phyloP scores from a whole-genome alignment of 2,113 vertebrate genomes.

The Hyaena hyaena region DNA sequence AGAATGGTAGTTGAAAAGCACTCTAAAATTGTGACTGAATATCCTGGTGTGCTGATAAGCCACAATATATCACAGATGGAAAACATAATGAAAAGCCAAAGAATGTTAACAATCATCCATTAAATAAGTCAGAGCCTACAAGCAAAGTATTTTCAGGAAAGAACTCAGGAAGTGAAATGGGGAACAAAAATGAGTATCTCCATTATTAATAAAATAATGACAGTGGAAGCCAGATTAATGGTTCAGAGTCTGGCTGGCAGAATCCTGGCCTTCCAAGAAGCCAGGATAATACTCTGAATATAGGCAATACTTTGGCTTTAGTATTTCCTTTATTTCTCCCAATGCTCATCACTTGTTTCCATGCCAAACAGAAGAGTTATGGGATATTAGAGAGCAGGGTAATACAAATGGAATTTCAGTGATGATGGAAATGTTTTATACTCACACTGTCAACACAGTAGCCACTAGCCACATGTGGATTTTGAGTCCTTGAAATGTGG shows the following conservation, averaged over 20 bases:
- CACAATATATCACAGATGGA: slow-evolving; percentile 11
- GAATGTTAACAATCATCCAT: slow-evolving; percentile 7
- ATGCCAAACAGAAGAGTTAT: background rate
- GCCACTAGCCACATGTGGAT: background rate
- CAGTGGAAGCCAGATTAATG: background rate
- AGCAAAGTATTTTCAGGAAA: slow-evolving; percentile 21
- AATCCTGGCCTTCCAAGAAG: background rate
- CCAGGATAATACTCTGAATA: background rate
- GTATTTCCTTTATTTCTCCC: background rate
- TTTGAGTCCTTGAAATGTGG: background rate
- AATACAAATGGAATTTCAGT: background rate
- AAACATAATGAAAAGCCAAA: slow-evolving; percentile 24
- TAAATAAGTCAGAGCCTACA: slow-evolving; percentile 41
- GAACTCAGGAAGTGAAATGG: background rate
- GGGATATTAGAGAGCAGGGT: background rate
- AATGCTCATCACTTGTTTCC: background rate
- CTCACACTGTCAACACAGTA: background rate
- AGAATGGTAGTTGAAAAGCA: slow-evolving; percentile 26
- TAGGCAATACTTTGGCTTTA: background rate
- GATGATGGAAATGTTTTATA: background rate
- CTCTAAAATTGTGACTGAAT: slow-evolving; percentile 33
- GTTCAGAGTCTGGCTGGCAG: background rate
- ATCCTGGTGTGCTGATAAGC: background rate
- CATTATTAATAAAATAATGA: slow-evolving; percentile 47
- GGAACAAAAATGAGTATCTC: background rate